These are phyloP conservation scores for Acanthochromis polyacanthus DNA, from an alignment of 2,113 vertebrate genomes.

Conservation along the genomic window DNA sequence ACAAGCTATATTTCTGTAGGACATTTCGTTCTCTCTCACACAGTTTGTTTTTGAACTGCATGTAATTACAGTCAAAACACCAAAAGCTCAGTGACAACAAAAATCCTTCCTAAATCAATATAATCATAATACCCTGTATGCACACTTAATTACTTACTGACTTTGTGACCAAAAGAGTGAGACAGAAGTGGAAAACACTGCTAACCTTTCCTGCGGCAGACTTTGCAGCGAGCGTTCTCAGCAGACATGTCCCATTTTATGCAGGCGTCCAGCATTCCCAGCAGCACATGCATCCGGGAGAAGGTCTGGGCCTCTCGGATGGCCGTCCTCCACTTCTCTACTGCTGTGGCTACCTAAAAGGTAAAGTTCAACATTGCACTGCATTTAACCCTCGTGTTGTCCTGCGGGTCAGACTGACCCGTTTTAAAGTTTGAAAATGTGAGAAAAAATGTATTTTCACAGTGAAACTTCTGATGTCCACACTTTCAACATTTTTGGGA, in stretches of 20 bases:
- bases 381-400: too few species aligned
- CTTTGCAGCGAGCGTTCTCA: slow-evolving; percentile 98
- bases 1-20: too few species aligned
- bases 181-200: neutral
- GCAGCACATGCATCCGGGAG: slow-evolving; percentile 96
- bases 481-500: too few species aligned
- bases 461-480: too few species aligned
- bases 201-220: slow-evolving; percentile 96
- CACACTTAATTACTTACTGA: neutral
- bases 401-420: too few species aligned
- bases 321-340: slow-evolving; percentile 94
- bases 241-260: slow-evolving; percentile 99
- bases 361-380: neutral
- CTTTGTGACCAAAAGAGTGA: neutral
- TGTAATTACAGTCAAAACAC: neutral
- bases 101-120: neutral
- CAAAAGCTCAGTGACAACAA: neutral
- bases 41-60: neutral
- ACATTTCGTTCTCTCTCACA: too few species aligned
- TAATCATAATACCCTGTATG: neutral
- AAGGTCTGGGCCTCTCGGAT: slow-evolving; percentile 97
- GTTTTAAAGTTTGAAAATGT: too few species aligned
- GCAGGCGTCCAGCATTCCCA: slow-evolving; percentile 97
- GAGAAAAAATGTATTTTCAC: too few species aligned
- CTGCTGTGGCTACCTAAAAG: slow-evolving; percentile 93